Base-by-base conservation (phyloP, 2,113 vertebrate genomes). In the Planiliza haematocheilus region DNA sequence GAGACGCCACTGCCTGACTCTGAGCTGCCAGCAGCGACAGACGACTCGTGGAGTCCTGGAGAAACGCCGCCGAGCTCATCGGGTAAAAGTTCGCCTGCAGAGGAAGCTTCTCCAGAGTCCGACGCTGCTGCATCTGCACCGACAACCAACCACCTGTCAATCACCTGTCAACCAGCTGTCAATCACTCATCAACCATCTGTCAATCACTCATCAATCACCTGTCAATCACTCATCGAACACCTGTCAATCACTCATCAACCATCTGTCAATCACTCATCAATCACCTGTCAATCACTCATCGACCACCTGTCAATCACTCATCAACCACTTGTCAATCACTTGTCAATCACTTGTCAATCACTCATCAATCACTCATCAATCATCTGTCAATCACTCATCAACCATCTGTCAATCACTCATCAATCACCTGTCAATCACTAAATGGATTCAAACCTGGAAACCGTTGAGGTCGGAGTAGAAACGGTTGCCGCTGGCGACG, bases 41-140 rank as follows among this genome's bases (percentile, higher is more conserved):
- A 6, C 97, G 94, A 50, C 87, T 13, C 0, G 49, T 34, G 0
- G 55, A 9, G 72, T 98, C 96, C 88, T 98, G 95, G 37, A 98
- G 83, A 64, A 97, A 98, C 0, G 91, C 82, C 86, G 97, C 95
- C 3, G 96, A 95, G 30, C 87, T 94, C 95, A 98, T 96, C 0
- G 97, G 97, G 81, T 97, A 98, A 18, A 98, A 93, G 90, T 98
- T 97, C 2, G 96, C 97, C 91, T 98, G 97, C 83, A 98, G 86
- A 48, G 97, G 97, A 67, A 98, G 90, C 89, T 97, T 98, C 39
- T 53, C 84, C 90, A 97, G 89, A 0, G 94, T 95, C 74, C 91
- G 70, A 70, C 97, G 93, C 53, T 96, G 95, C 70, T 98, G 97
- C 89, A 98, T 96, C 97, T 98, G 66, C 4, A 62, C 42, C 39